Evolutionary conservation across 2,113 vertebrate genomes (phyloP).

Genomic region (Rhynchomys soricoides): DNA sequence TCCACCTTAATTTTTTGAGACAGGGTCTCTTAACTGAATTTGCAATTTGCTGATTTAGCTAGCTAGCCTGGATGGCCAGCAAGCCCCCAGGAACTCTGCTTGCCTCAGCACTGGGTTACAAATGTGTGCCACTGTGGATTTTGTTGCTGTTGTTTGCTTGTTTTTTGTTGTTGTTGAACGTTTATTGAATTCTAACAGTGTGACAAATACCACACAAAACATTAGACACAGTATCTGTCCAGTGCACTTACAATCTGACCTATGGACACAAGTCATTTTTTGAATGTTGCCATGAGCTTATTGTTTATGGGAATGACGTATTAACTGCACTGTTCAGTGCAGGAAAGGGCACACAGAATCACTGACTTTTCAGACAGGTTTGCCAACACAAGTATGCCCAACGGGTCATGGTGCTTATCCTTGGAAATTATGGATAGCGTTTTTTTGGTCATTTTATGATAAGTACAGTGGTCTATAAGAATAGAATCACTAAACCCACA

Average conservation of each 20-base stretch:
- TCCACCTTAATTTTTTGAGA: neutral
- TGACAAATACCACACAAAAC: constrained; percentile 58
- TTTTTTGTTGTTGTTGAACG: neutral
- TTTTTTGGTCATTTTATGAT: neutral
- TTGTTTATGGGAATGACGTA: constrained; percentile 69
- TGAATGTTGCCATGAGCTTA: constrained; percentile 26
- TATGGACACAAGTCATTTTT: constrained; percentile 45
- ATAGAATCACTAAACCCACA: constrained; percentile 27
- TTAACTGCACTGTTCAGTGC: constrained; percentile 19
- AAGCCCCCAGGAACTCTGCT: neutral
- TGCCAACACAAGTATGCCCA: neutral
- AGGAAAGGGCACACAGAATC: neutral
- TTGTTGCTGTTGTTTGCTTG: no score
- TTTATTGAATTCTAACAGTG: constrained; percentile 73
- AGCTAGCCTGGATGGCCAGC: neutral
- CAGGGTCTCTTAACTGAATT: neutral
- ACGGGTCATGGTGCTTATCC: neutral
- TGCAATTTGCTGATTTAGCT: neutral
- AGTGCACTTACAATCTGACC: constrained; percentile 70
- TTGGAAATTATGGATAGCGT: neutral
- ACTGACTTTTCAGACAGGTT: neutral
- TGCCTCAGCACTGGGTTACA: neutral
- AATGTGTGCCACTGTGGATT: neutral
- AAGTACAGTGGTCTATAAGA: constrained; percentile 24
- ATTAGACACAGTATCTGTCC: constrained; percentile 68